phyloP scores from a whole-genome alignment of 2,113 vertebrate species.

The Cinclus cinclus region DNA sequence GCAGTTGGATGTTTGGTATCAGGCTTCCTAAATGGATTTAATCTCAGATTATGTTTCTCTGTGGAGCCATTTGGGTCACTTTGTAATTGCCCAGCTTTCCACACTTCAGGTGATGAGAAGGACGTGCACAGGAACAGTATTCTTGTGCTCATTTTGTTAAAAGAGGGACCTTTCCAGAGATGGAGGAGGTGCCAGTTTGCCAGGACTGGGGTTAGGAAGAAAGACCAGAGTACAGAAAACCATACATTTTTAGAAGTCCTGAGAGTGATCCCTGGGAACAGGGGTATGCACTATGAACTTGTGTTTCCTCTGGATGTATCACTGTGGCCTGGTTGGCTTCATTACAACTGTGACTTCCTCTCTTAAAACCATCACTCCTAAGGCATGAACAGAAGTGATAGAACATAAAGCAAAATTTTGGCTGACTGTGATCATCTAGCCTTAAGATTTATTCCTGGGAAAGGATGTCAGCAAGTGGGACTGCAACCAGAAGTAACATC shows the following conservation, averaged over 20 bases:
- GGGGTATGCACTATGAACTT: not conserved
- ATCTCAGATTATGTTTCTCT: slow-evolving; percentile 57
- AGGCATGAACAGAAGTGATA: not conserved
- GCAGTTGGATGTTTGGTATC: slow-evolving; percentile 35
- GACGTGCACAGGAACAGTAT: not conserved
- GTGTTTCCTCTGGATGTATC: not conserved
- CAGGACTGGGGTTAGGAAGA: not conserved
- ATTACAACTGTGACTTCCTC: not conserved
- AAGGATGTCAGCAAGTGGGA: not conserved
- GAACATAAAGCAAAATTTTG: not conserved
- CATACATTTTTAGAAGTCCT: not conserved
- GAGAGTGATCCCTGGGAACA: not conserved
- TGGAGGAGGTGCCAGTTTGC: not conserved
- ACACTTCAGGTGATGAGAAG: slow-evolving; percentile 17
- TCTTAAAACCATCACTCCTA: not conserved
- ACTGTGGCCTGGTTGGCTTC: not conserved
- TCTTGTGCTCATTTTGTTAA: not conserved
- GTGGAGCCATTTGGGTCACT: slow-evolving; percentile 4
- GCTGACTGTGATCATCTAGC: not conserved
- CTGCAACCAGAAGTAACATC: not conserved
- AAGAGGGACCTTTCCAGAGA: not conserved
- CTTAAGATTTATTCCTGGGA: not conserved
- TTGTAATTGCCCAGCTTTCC: slow-evolving; percentile 47
- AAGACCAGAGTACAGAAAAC: not conserved
- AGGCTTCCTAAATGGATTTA: slow-evolving; percentile 41